Conservation (phyloP, 2,888 invertebrate genomes). For the Cephus runcator region DNA sequence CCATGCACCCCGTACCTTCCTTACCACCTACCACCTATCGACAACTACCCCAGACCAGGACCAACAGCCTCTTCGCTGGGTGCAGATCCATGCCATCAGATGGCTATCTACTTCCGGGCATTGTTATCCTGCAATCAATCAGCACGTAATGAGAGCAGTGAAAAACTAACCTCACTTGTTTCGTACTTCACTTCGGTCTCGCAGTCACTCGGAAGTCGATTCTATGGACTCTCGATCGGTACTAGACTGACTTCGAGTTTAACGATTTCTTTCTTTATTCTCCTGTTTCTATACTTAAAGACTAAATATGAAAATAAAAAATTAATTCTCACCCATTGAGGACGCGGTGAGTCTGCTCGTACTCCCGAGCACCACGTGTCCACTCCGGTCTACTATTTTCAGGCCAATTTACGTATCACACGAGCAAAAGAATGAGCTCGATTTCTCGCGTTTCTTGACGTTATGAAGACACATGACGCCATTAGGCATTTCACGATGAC, state of each 20-base stretch:
- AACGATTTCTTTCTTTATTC: too few species aligned
- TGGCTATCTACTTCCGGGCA: background rate
- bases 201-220: too few species aligned
- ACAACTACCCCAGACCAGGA: too few species aligned
- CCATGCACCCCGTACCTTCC: conserved; percentile 32
- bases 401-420: conserved; percentile 51
- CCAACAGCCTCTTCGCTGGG: background rate
- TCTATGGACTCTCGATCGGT: too few species aligned
- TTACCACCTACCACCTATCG: background rate
- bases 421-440: conserved; percentile 37
- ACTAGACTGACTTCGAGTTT: too few species aligned
- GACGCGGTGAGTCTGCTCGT: background rate
- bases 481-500: conserved; percentile 14
- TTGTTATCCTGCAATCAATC: background rate
- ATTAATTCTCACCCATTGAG: background rate
- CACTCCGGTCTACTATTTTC: conserved; percentile 41
- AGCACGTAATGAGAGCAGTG: background rate
- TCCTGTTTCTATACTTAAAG: background rate
- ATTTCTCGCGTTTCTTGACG: conserved; percentile 33
- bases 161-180: background rate
- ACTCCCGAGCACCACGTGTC: background rate
- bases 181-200: background rate
- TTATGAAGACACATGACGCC: conserved; percentile 37
- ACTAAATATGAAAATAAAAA: background rate
- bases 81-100: background rate